phyloP scores from a whole-genome alignment of 1,140 invertebrate species.

The Drosophila murphyi region DNA sequence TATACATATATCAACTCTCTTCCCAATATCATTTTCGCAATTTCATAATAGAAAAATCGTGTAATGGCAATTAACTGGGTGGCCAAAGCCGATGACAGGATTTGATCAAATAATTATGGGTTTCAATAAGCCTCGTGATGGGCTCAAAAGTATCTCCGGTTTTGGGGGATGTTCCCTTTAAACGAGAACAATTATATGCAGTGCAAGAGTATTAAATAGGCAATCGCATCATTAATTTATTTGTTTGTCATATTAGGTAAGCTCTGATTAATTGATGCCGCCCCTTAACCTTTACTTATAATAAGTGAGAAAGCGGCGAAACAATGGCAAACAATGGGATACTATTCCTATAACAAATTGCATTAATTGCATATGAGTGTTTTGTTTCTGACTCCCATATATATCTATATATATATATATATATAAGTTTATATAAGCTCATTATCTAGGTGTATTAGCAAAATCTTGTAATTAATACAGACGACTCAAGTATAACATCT shows the following conservation, averaged over 20 bases:
- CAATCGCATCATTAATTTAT: not conserved
- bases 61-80: conserved; percentile 60
- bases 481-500: conserved; percentile 8
- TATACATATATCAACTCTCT: not conserved
- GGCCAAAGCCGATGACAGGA: conserved; percentile 13
- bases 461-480: conserved; percentile 26
- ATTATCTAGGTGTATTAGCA: not conserved
- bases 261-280: conserved; percentile 9
- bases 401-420: too few relatives aligned
- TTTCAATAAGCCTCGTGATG: conserved; percentile 24
- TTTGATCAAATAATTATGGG: conserved; percentile 45
- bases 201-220: not conserved
- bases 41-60: conserved; percentile 73
- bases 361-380: not conserved
- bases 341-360: not conserved
- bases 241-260: conserved; percentile 4
- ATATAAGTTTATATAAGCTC: conserved; percentile 13
- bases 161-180: conserved; percentile 5
- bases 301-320: conserved; percentile 38
- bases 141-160: conserved; percentile 13
- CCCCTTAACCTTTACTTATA: conserved; percentile 30
- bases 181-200: not conserved
- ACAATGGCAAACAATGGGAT: conserved; percentile 37
- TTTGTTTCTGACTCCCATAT: not conserved
- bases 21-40: conserved; percentile 49